Evolutionary conservation across 2,888 invertebrate species (phyloP).

Genomic region (Graphium colonna): DNA sequence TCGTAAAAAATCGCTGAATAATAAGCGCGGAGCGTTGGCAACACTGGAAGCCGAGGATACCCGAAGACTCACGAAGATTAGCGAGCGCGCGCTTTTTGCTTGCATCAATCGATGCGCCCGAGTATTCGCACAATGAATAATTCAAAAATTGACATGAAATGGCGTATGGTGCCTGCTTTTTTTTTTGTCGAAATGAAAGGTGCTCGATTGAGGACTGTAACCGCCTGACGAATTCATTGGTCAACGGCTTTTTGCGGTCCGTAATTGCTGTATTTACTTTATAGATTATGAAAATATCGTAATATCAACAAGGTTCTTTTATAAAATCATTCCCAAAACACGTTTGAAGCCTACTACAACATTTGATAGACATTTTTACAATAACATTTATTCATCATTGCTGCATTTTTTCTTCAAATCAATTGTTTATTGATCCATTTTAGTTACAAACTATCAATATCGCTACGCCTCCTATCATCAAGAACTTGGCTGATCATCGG

Average conservation of each 20-base stretch:
- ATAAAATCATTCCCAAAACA: neutral
- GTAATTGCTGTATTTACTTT: constrained; percentile 74
- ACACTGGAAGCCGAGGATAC: constrained; percentile 58
- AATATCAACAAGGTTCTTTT: neutral
- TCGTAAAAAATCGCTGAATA: constrained; percentile 77
- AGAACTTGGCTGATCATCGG: constrained; percentile 18
- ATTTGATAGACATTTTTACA: too few relatives aligned
- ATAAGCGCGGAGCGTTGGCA: constrained; percentile 68
- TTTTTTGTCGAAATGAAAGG: constrained; percentile 68
- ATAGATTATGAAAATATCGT: constrained; percentile 38
- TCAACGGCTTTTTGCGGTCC: constrained; percentile 71
- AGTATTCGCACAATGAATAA: constrained; percentile 79
- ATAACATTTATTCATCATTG: too few relatives aligned
- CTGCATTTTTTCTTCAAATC: too few relatives aligned
- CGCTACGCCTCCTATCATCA: neutral
- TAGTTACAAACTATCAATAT: neutral
- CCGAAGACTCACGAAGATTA: constrained; percentile 77
- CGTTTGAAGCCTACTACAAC: neutral
- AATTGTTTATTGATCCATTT: neutral
- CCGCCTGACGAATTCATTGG: constrained; percentile 80
- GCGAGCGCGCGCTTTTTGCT: constrained; percentile 76
- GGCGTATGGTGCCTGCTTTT: constrained; percentile 80
- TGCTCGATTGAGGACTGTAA: constrained; percentile 80
- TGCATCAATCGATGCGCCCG: constrained; percentile 80
- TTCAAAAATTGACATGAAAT: constrained; percentile 81